These are phyloP conservation scores for Papilio machaon DNA, from an alignment of 1,140 invertebrate genomes.

Conservation along the genomic window DNA sequence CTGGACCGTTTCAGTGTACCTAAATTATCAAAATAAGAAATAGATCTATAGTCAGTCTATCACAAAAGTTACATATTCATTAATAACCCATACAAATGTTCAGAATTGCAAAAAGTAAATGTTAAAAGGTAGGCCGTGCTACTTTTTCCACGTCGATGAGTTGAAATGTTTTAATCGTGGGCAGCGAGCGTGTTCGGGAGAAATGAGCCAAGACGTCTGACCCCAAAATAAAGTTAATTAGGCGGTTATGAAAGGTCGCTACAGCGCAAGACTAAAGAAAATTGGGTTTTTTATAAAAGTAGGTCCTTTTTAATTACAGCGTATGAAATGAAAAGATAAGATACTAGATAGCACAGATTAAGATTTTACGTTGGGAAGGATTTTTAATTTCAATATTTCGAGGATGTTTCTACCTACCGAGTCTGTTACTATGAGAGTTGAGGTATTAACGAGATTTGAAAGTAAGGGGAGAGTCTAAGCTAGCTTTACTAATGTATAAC, in stretches of 20 bases:
- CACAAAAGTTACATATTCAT: background rate
- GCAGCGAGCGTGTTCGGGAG: constrained; percentile 31
- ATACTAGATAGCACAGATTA: background rate
- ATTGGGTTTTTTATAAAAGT: constrained; percentile 20
- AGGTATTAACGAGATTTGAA: too few relatives aligned
- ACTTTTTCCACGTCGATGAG: constrained; percentile 23
- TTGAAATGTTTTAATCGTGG: constrained; percentile 33
- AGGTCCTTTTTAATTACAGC: constrained; percentile 11
- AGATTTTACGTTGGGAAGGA: background rate
- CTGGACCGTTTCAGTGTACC: too few relatives aligned
- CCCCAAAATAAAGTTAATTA: constrained; percentile 35
- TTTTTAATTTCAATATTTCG: background rate
- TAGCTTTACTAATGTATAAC: too few relatives aligned
- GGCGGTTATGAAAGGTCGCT: constrained; percentile 34
- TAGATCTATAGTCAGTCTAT: too few relatives aligned
- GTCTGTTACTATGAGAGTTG: too few relatives aligned
- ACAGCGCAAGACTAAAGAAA: constrained; percentile 5
- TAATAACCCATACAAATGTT: background rate
- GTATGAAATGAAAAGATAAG: background rate
- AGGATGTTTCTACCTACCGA: background rate
- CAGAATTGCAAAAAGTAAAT: constrained; percentile 6
- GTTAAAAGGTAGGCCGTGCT: background rate
- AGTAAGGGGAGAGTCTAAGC: too few relatives aligned
- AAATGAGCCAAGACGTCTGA: constrained; percentile 34
- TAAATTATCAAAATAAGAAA: too few relatives aligned